Evolutionary conservation across 2,797 vertebrate genomes (phyloP), one percentile per base, ranked within the genome.

Genomic region (Miopithecus talapoin): DNA sequence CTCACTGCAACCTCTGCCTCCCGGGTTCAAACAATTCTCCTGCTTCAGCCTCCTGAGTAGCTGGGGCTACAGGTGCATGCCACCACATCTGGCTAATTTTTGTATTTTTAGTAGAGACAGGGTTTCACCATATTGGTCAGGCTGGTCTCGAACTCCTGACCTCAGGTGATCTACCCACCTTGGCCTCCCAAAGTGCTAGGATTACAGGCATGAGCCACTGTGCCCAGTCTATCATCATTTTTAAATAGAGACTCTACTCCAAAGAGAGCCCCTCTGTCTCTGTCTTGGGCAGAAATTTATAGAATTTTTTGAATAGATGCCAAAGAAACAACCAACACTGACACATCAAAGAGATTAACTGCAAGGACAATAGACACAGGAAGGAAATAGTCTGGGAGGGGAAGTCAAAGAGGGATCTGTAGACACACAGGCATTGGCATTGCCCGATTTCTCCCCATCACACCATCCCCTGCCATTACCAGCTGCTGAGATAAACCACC

Each of bases 401-500:
- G 39, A 57, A 28, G 39, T 74, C 2, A 3, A 28, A 57, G 39
- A 85, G 19, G 12, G 21, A 46, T n/a, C 57, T 74, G 72, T 24
- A 89, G 83, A 80, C 33, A n/a, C 30, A 57, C 19, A 53, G 33
- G 91, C 57, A 76, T 70, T 48, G 17, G 50, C 39, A 78, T 43
- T 17, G 59, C 68, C 80, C 84, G 41, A 1, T 68, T 97, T 75
- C 94, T 83, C 24, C 87, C 61, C n/a, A 10, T 61, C 7, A 89
- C 53, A 11, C 64, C 72, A 22, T 55, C 59, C 79, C 85, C 39
- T 83, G 80, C 90, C 93, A 85, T 86, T 8, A 50, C 76, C 92
- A 98, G 85, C 85, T 85, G 84, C 75, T n/a, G 78, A 97, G 95
- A 96, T 68, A 59, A 97, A 92, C 85, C 55, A 85, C 93, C 70